A percentile compares a stretch with the other conserved stretches of the same genome.
Evolutionary conservation across 2,113 vertebrate species (phyloP).

Genomic region (Sinocyclocheilus rhinocerous): DNA sequence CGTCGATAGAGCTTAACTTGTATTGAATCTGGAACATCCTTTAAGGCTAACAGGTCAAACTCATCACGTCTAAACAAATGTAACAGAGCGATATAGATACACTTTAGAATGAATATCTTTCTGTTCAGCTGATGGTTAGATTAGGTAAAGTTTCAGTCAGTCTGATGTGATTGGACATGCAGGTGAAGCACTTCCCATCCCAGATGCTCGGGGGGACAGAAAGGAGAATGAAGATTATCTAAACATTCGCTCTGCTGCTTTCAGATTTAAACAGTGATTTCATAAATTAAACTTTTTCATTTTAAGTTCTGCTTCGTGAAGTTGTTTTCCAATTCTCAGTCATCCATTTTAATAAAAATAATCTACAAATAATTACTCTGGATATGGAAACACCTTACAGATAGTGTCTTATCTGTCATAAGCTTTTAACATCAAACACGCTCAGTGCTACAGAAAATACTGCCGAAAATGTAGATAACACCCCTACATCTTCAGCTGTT

Average conservation of each 20-base stretch:
- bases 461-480: background rate
- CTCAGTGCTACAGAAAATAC: background rate
- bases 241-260: background rate
- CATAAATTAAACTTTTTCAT: background rate
- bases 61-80: background rate
- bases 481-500: background rate
- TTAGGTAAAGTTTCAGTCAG: background rate
- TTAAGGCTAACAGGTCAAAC: background rate
- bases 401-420: background rate
- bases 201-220: background rate
- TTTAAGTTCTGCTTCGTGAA: background rate
- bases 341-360: background rate
- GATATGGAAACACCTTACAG: background rate
- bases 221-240: conserved; percentile 4
- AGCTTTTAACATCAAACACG: background rate
- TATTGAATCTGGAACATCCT: background rate
- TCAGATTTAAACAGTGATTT: background rate
- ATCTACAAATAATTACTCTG: background rate
- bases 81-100: background rate
- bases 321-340: background rate
- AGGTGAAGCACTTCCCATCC: background rate
- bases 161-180: conserved; percentile 7
- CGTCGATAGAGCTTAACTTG: background rate
- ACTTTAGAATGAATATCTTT: background rate
- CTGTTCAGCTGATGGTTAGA: background rate